Base-by-base conservation (phyloP, 2,113 vertebrate species). In the Neopipo cinnamomea region DNA sequence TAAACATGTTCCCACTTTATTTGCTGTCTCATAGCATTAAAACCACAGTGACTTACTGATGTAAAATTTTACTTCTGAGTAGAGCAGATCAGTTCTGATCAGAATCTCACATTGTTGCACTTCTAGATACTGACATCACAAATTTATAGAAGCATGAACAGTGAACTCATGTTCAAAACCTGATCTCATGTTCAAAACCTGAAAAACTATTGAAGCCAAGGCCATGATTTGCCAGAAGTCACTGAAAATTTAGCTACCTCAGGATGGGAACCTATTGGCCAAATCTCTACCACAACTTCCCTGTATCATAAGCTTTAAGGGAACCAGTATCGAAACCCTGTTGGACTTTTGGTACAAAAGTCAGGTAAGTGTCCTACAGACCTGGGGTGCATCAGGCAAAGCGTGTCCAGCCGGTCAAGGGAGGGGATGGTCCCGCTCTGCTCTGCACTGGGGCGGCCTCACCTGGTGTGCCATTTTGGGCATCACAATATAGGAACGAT, bases 241-340 rank as follows among this genome's bases (percentile, higher is more conserved):
- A 83, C 72, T 72, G 84, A 93, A 95, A 94, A 73, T 66, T 39
- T 35, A 86, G 53, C 91, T 93, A 91, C 80, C 76, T 97, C 71
- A 47, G 66, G 53, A 31, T 50, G 52, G 8, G 4, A 91, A 24
- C 24, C 9, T 58, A 14, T 9, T 21, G 58, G 52, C 59, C 35
- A 25, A 28, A 58, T 58, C 1, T 11, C 8, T 65, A 41, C 42
- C 49, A 31, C 41, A 76, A 20, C 42, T 27, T 83, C 23, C 66
- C 37, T 61, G 41, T 23, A 47, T 20, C 1, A 1, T 30, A 56
- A 68, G 19, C 8, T 85, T 72, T 53, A 20, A 56, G n/a, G 30
- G 25, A 86, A 86, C 14, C 27, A 27, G 2, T 41, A 30, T 31
- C n/a, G 74, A 72, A 50, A 35, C 39, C 3, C 19, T 56, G 9